Percentiles rank a stretch among this genome's conserved stretches.
These are phyloP conservation scores for Nycticebus coucang DNA, from an alignment of 2,113 vertebrate genomes.

Conservation along the genomic window DNA sequence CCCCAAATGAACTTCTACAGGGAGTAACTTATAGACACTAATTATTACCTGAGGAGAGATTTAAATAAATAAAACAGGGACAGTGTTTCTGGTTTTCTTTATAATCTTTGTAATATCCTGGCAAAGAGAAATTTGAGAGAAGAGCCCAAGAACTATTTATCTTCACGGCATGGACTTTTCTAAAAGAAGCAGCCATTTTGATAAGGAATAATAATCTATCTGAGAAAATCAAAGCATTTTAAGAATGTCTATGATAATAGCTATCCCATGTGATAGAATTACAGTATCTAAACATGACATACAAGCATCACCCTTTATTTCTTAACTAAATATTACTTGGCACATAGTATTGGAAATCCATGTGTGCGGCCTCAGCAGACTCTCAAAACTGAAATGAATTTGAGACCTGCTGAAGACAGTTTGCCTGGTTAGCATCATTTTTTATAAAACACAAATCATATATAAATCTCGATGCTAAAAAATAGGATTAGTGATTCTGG, in stretches of 20 bases:
- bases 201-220: neutral
- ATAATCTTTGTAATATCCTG: neutral
- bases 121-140: neutral
- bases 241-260: neutral
- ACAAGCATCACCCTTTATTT: neutral
- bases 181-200: neutral
- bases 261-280: neutral
- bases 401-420: neutral
- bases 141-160: neutral
- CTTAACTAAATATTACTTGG: neutral
- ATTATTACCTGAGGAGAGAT: neutral
- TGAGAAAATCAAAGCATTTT: slow-evolving; percentile 12
- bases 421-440: neutral
- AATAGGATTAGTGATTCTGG: neutral
- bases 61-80: neutral
- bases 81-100: neutral
- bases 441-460: neutral
- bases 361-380: neutral
- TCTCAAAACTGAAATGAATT: neutral
- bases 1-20: neutral
- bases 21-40: neutral
- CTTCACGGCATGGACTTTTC: neutral
- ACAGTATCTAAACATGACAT: neutral
- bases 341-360: neutral
- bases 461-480: neutral